Evolutionary conservation across 2,113 vertebrate genomes (phyloP).

Genomic region (Eulemur rufifrons): DNA sequence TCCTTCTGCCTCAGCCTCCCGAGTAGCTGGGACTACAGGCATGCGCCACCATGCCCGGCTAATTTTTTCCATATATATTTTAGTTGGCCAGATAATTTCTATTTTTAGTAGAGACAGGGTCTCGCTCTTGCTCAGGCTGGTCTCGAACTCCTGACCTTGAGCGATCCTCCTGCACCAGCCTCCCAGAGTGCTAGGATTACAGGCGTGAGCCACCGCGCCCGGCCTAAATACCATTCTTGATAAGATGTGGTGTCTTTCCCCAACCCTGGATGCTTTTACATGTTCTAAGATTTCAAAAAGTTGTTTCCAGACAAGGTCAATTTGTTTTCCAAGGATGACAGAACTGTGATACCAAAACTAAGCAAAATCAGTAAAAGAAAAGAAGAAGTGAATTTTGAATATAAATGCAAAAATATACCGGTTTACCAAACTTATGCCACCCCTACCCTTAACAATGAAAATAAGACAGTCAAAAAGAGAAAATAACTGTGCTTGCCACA

Average conservation of each 20-base stretch:
- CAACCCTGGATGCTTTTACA: neutral
- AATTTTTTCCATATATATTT: too few species aligned
- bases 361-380: neutral
- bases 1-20: too few species aligned
- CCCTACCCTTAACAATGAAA: neutral
- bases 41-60: too few species aligned
- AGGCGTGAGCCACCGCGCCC: too few species aligned
- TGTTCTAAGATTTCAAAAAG: neutral
- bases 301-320: neutral
- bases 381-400: neutral
- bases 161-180: too few species aligned
- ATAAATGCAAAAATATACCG: neutral
- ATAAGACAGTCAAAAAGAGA: neutral
- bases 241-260: neutral
- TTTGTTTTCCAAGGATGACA: neutral
- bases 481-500: neutral
- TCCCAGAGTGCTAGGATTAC: too few species aligned
- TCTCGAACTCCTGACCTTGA: too few species aligned
- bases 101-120: too few species aligned
- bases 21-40: too few species aligned
- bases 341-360: neutral
- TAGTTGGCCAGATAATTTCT: too few species aligned
- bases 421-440: neutral
- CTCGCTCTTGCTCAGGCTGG: too few species aligned
- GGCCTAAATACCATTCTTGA: neutral